These are phyloP conservation scores for Lonchura striata DNA, from an alignment of 2,113 vertebrate genomes.

Conservation along the genomic window DNA sequence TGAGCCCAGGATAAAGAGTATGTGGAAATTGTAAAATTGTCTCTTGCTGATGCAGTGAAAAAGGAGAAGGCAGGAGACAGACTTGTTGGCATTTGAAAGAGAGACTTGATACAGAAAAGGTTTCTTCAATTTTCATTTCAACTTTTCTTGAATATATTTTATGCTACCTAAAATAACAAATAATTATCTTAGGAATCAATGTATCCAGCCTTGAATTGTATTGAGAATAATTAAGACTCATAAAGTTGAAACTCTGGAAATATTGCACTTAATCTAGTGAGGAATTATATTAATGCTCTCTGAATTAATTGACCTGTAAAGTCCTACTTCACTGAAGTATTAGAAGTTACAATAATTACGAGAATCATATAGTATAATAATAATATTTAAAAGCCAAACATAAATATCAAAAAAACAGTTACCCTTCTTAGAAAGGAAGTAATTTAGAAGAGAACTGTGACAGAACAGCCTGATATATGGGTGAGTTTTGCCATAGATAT, in stretches of 20 bases:
- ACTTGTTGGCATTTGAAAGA: not conserved
- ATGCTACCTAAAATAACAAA: not conserved
- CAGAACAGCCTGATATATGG: not conserved
- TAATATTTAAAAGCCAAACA: not conserved
- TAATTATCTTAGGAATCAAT: not conserved
- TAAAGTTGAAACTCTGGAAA: not conserved
- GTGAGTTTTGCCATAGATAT: not conserved
- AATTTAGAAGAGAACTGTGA: not conserved
- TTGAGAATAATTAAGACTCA: not conserved
- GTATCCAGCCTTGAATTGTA: not conserved
- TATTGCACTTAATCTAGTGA: not conserved
- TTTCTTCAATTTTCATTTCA: not conserved
- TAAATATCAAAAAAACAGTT: not conserved
- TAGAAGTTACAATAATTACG: not conserved
- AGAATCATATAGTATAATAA: not conserved
- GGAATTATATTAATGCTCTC: not conserved
- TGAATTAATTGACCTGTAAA: not conserved
- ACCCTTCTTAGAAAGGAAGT: not conserved
- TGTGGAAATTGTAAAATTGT: not conserved
- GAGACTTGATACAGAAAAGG: not conserved
- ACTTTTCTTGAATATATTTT: not conserved
- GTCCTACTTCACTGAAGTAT: not conserved
- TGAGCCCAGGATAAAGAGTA: not conserved
- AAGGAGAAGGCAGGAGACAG: not conserved
- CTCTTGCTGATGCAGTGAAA: not conserved